Percentiles rank a stretch among this genome's conserved stretches.
Evolutionary conservation across 1,140 invertebrate species (phyloP).

Genomic region (Wiebesia pumilae): DNA sequence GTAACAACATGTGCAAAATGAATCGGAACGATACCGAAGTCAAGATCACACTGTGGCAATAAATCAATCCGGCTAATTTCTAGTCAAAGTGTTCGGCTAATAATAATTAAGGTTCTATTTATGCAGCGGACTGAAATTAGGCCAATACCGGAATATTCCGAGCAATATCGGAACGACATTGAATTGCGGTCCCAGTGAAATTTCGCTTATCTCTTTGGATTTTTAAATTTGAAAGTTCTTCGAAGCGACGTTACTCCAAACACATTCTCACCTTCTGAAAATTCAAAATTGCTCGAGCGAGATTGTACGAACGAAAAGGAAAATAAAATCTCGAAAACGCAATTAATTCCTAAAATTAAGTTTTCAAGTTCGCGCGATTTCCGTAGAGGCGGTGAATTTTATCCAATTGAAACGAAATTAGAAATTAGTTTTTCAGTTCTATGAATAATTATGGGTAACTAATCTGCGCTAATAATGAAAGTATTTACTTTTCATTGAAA

Average conservation of each 20-base stretch:
- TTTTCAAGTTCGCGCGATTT: no score
- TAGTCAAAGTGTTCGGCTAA: background rate
- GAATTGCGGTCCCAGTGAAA: background rate
- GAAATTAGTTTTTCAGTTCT: no score
- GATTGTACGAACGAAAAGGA: background rate
- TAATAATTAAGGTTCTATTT: conserved; percentile 20
- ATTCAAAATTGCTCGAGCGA: no score
- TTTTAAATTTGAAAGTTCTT: background rate
- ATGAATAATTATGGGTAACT: no score
- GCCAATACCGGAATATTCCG: background rate
- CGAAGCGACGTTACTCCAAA: no score
- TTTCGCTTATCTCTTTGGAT: background rate
- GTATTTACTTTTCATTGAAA: background rate
- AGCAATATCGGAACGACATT: background rate
- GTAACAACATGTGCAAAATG: background rate
- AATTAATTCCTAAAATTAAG: no score
- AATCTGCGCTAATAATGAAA: background rate
- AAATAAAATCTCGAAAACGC: background rate
- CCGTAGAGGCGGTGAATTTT: no score
- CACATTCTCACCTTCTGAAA: no score
- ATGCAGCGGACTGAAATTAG: background rate
- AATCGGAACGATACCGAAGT: background rate
- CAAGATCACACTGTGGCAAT: background rate
- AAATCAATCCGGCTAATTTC: background rate
- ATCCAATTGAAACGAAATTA: no score